Evolutionary conservation across 2,113 vertebrate genomes (phyloP).

Genomic region (Chionodraco myersi): DNA sequence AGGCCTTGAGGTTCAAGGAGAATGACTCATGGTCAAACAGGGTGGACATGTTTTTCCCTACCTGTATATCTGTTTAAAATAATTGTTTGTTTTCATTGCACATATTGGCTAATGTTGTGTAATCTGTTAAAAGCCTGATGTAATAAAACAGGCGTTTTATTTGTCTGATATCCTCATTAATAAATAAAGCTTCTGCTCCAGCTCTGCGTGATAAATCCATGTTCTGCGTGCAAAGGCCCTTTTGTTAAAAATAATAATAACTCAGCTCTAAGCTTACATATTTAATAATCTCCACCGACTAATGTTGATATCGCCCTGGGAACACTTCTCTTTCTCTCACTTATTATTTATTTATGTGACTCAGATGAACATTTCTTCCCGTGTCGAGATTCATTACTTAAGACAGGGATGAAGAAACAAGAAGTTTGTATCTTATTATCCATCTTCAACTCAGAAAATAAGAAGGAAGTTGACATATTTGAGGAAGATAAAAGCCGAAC

Average conservation of each 20-base stretch:
- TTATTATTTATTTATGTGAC: background rate
- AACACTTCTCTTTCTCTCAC: background rate
- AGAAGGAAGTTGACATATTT: background rate
- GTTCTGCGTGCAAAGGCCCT: background rate
- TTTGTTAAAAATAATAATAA: background rate
- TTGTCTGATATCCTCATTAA: background rate
- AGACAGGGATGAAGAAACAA: background rate
- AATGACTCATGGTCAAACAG: too few species aligned
- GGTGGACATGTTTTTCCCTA: too few species aligned
- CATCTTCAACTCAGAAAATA: background rate
- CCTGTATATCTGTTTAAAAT: too few species aligned
- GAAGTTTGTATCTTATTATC: background rate
- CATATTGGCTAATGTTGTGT: background rate
- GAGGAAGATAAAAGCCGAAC: conserved; percentile 31
- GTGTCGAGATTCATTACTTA: background rate
- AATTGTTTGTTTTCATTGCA: background rate
- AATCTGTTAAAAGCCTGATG: conserved; percentile 5
- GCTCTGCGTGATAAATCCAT: background rate
- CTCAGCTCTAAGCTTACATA: background rate
- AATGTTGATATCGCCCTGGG: background rate
- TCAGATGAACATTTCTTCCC: background rate
- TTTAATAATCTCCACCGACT: background rate
- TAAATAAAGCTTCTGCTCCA: background rate
- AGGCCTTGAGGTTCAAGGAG: too few species aligned
- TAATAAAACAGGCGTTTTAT: background rate